These are phyloP conservation scores for Echiichthys vipera DNA, from an alignment of 2,797 vertebrate genomes.

Conservation along the genomic window DNA sequence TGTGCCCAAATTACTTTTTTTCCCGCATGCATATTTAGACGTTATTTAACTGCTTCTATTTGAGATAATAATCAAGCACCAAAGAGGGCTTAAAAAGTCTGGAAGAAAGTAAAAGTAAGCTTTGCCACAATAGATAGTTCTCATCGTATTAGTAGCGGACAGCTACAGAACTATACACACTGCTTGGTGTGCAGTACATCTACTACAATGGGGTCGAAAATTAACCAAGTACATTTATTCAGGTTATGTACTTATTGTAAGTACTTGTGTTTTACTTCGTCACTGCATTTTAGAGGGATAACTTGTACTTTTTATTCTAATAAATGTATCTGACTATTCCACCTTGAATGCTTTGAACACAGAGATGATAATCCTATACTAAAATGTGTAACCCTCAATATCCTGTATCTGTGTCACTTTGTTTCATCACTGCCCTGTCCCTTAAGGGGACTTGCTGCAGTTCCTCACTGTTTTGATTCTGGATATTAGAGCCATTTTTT, in stretches of 20 bases:
- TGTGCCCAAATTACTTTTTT: slow-evolving; percentile 17
- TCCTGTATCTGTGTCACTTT: too few species aligned
- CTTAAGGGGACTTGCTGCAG: too few species aligned
- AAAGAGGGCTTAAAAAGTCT: neutral
- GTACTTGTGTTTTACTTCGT: neutral
- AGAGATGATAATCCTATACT: too few species aligned
- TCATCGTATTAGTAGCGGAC: neutral
- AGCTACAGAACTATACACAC: neutral
- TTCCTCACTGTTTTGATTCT: too few species aligned
- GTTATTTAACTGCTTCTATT: slow-evolving; percentile 1
- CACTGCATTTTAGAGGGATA: too few species aligned
- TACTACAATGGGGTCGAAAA: neutral
- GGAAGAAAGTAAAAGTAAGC: slow-evolving; percentile 1
- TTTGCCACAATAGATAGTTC: neutral
- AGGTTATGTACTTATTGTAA: neutral
- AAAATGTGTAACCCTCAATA: too few species aligned
- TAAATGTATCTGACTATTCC: neutral
- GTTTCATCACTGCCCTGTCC: too few species aligned
- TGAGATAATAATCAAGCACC: slow-evolving; percentile 18
- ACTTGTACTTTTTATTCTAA: neutral
- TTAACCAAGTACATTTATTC: neutral
- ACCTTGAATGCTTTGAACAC: too few species aligned
- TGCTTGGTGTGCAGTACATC: neutral
- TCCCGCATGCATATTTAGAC: slow-evolving; percentile 24
- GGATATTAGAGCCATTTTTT: too few species aligned